Conservation (phyloP, 2,113 vertebrate species). For the Hypanus sabinus region DNA sequence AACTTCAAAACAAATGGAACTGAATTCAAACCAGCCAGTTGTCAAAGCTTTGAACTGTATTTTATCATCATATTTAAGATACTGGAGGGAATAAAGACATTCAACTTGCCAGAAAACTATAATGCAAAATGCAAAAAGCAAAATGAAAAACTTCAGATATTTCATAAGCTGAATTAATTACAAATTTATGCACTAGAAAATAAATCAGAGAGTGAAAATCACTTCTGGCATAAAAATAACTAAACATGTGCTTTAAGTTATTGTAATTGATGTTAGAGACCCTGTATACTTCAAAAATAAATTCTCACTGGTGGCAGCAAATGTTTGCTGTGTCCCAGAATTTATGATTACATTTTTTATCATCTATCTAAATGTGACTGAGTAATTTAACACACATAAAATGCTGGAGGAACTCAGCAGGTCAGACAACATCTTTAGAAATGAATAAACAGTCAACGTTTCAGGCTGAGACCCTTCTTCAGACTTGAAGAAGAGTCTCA, state of each 20-base stretch:
- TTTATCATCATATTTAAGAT: neutral
- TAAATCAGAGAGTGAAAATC: neutral
- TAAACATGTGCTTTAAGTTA: neutral
- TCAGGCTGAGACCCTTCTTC: no score
- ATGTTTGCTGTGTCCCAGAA: neutral
- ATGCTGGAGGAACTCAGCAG: no score
- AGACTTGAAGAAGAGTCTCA: no score
- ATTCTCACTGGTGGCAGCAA: neutral
- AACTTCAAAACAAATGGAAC: conserved; percentile 10
- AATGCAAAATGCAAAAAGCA: neutral
- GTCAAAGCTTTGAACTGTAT: neutral
- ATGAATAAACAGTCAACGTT: no score
- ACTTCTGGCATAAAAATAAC: neutral
- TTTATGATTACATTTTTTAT: neutral
- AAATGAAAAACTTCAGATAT: neutral
- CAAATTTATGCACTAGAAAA: neutral
- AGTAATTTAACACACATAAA: neutral
- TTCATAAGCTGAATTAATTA: neutral
- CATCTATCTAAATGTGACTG: neutral
- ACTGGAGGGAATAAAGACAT: neutral
- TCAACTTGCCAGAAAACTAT: neutral
- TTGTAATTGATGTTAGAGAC: neutral
- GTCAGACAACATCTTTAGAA: no score
- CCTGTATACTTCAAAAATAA: neutral
- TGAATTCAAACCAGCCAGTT: neutral